Evolutionary conservation across 2,888 invertebrate species (phyloP).

Genomic region (Lottia gigantea): DNA sequence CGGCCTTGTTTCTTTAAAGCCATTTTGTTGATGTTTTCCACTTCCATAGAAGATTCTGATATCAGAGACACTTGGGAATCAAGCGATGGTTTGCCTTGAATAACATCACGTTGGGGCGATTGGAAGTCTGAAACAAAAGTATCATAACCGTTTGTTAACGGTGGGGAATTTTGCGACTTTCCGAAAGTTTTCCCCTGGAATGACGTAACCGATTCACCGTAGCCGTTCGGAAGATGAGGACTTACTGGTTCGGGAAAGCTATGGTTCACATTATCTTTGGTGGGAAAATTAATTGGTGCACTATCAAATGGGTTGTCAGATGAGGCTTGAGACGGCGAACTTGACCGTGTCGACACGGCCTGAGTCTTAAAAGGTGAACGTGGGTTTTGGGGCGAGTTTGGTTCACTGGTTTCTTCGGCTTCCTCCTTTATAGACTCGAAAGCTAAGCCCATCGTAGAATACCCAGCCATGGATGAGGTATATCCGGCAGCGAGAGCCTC

Average conservation of each 20-base stretch:
- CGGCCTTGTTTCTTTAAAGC: neutral
- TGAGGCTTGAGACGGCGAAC: neutral
- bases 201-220: neutral
- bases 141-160: neutral
- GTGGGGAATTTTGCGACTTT: neutral
- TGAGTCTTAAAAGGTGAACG: neutral
- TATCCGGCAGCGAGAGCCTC: conserved; percentile 46
- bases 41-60: neutral
- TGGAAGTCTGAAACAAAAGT: no score
- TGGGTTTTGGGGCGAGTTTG: neutral
- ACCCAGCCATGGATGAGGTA: conserved; percentile 29
- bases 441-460: conserved; percentile 37
- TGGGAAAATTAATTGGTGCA: neutral
- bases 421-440: conserved; percentile 54
- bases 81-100: no score
- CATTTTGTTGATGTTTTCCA: neutral
- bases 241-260: neutral
- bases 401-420: conserved; percentile 35
- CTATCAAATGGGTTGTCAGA: conserved; percentile 1
- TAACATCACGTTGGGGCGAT: no score
- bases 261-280: neutral
- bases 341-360: neutral
- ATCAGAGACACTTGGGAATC: neutral
- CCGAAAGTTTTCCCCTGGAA: neutral
- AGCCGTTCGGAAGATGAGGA: neutral